Conservation (phyloP, 2,797 vertebrate genomes). For the Tympanoctomys barrerae region DNA sequence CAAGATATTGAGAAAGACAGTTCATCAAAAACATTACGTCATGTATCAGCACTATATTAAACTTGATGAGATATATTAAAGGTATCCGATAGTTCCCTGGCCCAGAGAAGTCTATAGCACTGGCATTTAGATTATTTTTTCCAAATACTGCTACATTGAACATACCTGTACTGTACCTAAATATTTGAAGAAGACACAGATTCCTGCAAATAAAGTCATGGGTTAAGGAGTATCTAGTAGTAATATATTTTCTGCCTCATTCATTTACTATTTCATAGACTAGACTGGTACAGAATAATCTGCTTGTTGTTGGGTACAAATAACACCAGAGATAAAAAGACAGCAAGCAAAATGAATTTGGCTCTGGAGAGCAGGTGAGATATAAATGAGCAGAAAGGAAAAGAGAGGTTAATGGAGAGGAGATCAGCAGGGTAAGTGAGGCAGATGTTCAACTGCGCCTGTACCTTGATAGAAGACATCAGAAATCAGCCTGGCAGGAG, state of each 20-base stretch:
- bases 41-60: background rate
- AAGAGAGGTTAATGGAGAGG: background rate
- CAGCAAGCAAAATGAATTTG: background rate
- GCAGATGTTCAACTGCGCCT: background rate
- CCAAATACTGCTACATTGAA: conserved; percentile 7
- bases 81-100: background rate
- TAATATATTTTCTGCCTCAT: background rate
- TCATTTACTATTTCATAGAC: conserved; percentile 6
- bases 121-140: conserved; percentile 34
- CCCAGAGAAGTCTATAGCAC: background rate
- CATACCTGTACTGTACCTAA: background rate
- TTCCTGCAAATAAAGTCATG: conserved; percentile 14
- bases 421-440: background rate
- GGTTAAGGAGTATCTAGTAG: conserved; percentile 23
- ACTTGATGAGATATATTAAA: background rate
- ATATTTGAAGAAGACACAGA: conserved; percentile 12
- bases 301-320: conserved; percentile 10
- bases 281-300: background rate
- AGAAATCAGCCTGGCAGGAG: background rate
- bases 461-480: background rate
- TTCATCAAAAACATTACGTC: background rate
- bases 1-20: conserved; percentile 23
- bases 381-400: background rate
- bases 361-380: background rate
- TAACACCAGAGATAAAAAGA: background rate